These are phyloP conservation scores for Sebastes hopkinsi DNA, from an alignment of 2,797 vertebrate genomes.

Conservation along the genomic window DNA sequence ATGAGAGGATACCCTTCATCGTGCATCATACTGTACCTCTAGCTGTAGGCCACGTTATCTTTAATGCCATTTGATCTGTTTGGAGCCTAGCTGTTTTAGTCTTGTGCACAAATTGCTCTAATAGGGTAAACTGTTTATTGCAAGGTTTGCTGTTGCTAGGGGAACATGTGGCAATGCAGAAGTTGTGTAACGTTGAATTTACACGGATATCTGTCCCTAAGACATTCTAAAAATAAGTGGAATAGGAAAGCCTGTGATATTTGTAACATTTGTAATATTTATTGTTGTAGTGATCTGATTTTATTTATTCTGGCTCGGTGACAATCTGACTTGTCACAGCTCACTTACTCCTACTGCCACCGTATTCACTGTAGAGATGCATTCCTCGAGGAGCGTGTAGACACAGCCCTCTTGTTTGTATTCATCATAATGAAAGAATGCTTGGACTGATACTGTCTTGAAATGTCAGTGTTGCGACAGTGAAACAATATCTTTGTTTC, in stretches of 20 bases:
- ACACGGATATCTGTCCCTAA: background rate
- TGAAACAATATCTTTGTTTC: constrained; percentile 38
- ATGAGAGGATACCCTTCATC: constrained; percentile 20
- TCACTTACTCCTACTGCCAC: background rate
- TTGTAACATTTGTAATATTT: background rate
- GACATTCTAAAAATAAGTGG: background rate
- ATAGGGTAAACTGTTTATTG: background rate
- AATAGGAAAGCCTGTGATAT: background rate
- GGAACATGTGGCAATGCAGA: background rate
- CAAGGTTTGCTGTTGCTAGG: constrained; percentile 7
- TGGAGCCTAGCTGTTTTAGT: constrained; percentile 2
- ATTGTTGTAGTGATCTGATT: background rate
- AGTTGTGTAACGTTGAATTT: background rate
- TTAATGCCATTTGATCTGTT: constrained; percentile 37
- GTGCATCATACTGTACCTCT: constrained; percentile 8
- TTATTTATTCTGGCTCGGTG: background rate
- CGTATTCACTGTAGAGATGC: constrained; percentile 31
- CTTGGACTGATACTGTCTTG: constrained; percentile 44
- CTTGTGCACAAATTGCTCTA: constrained; percentile 6
- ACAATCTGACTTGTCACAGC: background rate
- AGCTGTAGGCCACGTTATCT: constrained; percentile 22
- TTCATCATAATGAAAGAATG: constrained; percentile 63
- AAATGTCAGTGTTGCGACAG: constrained; percentile 43
- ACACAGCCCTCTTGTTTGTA: constrained; percentile 44
- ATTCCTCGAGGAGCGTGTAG: constrained; percentile 2